These are phyloP conservation scores for Aselliscus stoliczkanus DNA, from an alignment of 2,797 vertebrate species.

Conservation along the genomic window DNA sequence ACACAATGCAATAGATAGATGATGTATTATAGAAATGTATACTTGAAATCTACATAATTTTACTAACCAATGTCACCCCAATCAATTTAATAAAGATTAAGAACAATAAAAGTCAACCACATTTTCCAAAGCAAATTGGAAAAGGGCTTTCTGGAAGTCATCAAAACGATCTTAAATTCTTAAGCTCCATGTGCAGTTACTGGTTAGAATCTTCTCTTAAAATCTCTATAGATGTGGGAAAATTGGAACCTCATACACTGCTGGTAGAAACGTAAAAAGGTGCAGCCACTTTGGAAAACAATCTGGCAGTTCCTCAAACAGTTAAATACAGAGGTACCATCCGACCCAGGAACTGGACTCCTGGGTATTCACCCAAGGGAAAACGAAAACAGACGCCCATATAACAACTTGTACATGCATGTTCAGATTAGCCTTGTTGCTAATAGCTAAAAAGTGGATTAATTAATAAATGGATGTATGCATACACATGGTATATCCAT, in stretches of 20 bases:
- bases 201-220: not conserved
- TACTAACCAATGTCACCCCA: too few relatives aligned
- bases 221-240: not conserved
- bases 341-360: not conserved
- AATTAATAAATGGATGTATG: not conserved
- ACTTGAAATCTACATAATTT: too few relatives aligned
- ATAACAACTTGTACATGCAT: not conserved
- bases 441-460: not conserved
- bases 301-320: not conserved
- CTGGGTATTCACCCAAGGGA: not conserved
- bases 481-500: accelerated
- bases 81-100: too few relatives aligned
- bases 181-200: not conserved
- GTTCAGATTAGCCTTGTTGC: not conserved
- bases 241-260: not conserved
- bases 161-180: not conserved
- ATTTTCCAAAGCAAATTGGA: not conserved
- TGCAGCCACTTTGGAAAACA: not conserved
- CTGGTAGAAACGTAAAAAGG: not conserved
- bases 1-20: too few relatives aligned
- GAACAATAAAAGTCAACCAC: not conserved
- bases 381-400: not conserved
- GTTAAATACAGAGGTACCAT: not conserved
- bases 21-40: too few relatives aligned
- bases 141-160: not conserved